phyloP scores from a whole-genome alignment of 1,140 invertebrate species.

The Zaprionus inermis region DNA sequence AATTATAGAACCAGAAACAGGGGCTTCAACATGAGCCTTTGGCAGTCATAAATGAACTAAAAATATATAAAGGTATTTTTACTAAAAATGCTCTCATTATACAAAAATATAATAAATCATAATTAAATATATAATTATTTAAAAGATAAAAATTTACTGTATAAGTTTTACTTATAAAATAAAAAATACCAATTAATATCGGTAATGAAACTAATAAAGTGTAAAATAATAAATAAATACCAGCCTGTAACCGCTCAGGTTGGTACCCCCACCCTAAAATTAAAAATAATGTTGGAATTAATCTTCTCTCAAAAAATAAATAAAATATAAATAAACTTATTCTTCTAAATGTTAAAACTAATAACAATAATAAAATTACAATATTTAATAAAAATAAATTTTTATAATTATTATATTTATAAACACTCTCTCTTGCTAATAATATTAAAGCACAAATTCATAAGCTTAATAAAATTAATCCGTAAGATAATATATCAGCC shows the following conservation, averaged over 20 bases:
- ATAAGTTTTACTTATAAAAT: slow-evolving; percentile 83
- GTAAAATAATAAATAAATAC: too few relatives aligned
- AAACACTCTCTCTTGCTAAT: slow-evolving; percentile 82
- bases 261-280: slow-evolving; percentile 77
- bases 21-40: too few relatives aligned
- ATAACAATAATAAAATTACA: too few relatives aligned
- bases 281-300: slow-evolving; percentile 85
- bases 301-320: slow-evolving; percentile 84
- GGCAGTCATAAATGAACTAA: slow-evolving; percentile 81
- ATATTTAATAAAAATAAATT: slow-evolving; percentile 85
- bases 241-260: too few relatives aligned
- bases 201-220: slow-evolving; percentile 85
- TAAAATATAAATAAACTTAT: slow-evolving; percentile 87
- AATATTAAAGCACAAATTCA: too few relatives aligned
- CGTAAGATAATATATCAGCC: slow-evolving; percentile 85
- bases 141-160: slow-evolving; percentile 85
- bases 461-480: slow-evolving; percentile 31
- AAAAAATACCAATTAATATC: slow-evolving; percentile 86
- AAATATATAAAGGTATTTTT: slow-evolving; percentile 86
- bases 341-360: slow-evolving; percentile 83
- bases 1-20: too few relatives aligned
- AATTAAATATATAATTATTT: slow-evolving; percentile 84
- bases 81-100: too few relatives aligned
- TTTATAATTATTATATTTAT: slow-evolving; percentile 84
- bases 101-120: slow-evolving; percentile 84